phyloP scores from a whole-genome alignment of 1,140 invertebrate species.

The Habropoda laboriosa region DNA sequence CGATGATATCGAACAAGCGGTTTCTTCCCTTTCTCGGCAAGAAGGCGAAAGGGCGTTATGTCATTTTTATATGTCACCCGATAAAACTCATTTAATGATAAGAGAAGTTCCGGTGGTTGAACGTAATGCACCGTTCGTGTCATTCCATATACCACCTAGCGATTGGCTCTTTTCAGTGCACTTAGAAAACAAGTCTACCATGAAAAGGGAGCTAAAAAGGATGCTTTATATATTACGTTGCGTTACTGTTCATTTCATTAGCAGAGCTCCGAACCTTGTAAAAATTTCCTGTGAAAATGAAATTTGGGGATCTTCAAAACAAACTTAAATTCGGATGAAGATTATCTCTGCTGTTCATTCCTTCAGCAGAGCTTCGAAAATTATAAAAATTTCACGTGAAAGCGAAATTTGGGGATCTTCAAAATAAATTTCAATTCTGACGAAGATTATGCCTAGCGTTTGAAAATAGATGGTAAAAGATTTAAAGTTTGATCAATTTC shows the following conservation, averaged over 20 bases:
- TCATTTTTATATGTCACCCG: conserved; percentile 34
- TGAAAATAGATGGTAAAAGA: too few relatives aligned
- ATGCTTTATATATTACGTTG: background rate
- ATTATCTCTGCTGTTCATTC: too few relatives aligned
- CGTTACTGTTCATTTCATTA: background rate
- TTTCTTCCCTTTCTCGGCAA: background rate
- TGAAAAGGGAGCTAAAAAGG: background rate
- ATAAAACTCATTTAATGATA: conserved; percentile 33
- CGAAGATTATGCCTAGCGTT: too few relatives aligned
- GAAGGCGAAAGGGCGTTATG: background rate
- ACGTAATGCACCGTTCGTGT: conserved; percentile 68
- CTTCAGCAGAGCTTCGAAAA: too few relatives aligned
- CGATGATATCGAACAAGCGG: background rate
- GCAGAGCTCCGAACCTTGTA: background rate
- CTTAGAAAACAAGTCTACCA: conserved; percentile 33
- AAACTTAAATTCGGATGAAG: too few relatives aligned
- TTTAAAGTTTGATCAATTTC: too few relatives aligned
- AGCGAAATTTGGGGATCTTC: too few relatives aligned
- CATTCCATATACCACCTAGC: conserved; percentile 58
- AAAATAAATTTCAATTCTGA: too few relatives aligned
- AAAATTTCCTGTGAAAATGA: too few relatives aligned
- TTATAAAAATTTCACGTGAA: too few relatives aligned
- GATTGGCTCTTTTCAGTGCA: conserved; percentile 58
- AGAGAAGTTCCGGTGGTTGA: conserved; percentile 39
- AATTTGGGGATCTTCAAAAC: too few relatives aligned